Base-by-base conservation (phyloP, 2,888 invertebrate genomes). In the Agrochola litura region DNA sequence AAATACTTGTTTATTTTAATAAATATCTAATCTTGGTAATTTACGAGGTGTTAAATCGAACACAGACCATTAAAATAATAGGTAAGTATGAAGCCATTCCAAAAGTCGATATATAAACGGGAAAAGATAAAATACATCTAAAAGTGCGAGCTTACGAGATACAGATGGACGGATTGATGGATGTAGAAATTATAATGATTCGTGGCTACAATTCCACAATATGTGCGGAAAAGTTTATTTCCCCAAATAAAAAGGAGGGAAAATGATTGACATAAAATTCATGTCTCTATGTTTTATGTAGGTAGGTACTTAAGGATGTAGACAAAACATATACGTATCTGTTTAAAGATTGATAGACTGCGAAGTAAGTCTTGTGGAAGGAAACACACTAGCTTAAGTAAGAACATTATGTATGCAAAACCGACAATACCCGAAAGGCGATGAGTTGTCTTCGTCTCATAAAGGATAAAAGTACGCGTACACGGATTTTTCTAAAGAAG, bases 401-500 rank as follows among this genome's bases (percentile, higher is more conserved):
- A 58, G 54, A 43, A 71, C 67, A 77, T 73, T 70, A 75, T 67
- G 65, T 63, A 73, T 60, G 65, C 64, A 73, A 83, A 83, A 76
- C 63, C 54, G 76, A 71, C 64, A 73, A 82, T 71, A 73, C 60
- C 49, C 73, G 64, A 79, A 79, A 73, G 73, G 66, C 75, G 60
- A 67, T 67, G 70, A 82, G 83, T 68, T 71, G 73, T 86, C 71
- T 65, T 73, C 86, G 73, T 43, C 65, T 86, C 79, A 56, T 84
- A 76, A 67, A 65, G 73, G 77, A 86, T 86, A 70, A 84, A 73
- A 64, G 63, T 49, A 69, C 69, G 41, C 63, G 61, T 65, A 82
- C 52, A 49, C 70, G 73, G 77, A 84, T 81, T 80, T 84, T 84
- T 85, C 72, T 68, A 78, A 84, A 83, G 77, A 83, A 73, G 25